Evolutionary conservation across 2,888 invertebrate species (phyloP).

Genomic region (Papilio protenor): DNA sequence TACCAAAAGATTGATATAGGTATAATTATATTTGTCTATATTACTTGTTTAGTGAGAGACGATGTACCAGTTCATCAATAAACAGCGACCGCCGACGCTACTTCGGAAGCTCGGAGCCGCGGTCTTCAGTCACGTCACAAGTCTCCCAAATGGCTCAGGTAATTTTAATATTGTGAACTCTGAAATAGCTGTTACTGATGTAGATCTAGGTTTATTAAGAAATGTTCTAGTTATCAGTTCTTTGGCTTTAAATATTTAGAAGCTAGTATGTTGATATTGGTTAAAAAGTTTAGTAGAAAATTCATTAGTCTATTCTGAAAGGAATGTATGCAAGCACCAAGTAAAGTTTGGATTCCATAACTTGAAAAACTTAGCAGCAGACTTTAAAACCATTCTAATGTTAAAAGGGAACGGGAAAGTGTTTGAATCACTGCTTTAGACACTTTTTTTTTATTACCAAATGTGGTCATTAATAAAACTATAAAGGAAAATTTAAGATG

Average conservation of each 20-base stretch:
- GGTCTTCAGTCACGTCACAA: slow-evolving; percentile 78
- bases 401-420: too few relatives aligned
- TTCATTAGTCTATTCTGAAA: not conserved
- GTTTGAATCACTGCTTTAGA: too few relatives aligned
- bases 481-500: not conserved
- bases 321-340: too few relatives aligned
- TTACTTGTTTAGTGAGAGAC: slow-evolving; percentile 64
- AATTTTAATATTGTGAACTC: slow-evolving; percentile 29
- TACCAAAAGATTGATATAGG: too few relatives aligned
- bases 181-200: not conserved
- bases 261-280: not conserved
- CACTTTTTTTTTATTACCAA: too few relatives aligned
- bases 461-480: too few relatives aligned
- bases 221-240: not conserved
- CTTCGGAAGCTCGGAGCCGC: slow-evolving; percentile 76
- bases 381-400: too few relatives aligned
- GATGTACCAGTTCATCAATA: slow-evolving; percentile 76
- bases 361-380: too few relatives aligned
- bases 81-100: slow-evolving; percentile 78
- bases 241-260: not conserved
- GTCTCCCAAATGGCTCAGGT: slow-evolving; percentile 75
- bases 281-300: not conserved
- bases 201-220: not conserved
- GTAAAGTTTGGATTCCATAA: too few relatives aligned
- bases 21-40: not conserved